Base-by-base conservation (phyloP, 2,888 invertebrate genomes). In the Archips xylosteana region DNA sequence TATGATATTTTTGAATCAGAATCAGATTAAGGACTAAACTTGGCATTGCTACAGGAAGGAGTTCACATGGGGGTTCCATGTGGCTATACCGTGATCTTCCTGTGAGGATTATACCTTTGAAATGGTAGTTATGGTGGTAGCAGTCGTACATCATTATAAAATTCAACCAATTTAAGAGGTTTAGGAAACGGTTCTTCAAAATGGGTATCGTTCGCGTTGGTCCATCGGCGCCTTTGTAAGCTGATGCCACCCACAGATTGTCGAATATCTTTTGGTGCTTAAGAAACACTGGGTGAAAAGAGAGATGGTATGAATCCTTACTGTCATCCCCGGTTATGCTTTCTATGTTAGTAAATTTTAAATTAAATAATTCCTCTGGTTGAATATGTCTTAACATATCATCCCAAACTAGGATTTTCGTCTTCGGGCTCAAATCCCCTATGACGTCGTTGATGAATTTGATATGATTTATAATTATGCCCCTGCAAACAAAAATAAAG, bases 281-380 rank as follows among this genome's bases (percentile, higher is more conserved):
- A 4, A 82, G 78, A 12, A 92, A 74, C 59, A 81, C 80, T 0
- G 65, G 86, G 77, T 86, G 94, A 81, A 83, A 85, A 62, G 79
- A 82, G 4, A 76, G 60, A 15, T 15, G 36, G 23, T 75, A 71
- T 5, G 83, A 32, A 3, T 80, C 92, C 80, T 72, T 89, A 80
- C 97, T 97, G 73, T 96, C 95, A 97, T 96, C 95, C 97, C 97
- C 97, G n/a, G 96, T 95, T 0, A 97, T 96, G 0, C 96, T 96
- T 80, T 96, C 95, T 0, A 96, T 87, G 71, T 95, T 83, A 65
- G 87, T 82, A n/a, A 95, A 90, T 13, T 87, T 84, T 70, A 90
- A 94, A 15, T 87, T 86, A 65, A 86, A 81, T 78, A 96, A 92
- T 71, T 94, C 89, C 8, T 87, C 81, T 0, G 93, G 87, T 8